Conservation (phyloP, 2,888 invertebrate species). For the Volucella inanis region DNA sequence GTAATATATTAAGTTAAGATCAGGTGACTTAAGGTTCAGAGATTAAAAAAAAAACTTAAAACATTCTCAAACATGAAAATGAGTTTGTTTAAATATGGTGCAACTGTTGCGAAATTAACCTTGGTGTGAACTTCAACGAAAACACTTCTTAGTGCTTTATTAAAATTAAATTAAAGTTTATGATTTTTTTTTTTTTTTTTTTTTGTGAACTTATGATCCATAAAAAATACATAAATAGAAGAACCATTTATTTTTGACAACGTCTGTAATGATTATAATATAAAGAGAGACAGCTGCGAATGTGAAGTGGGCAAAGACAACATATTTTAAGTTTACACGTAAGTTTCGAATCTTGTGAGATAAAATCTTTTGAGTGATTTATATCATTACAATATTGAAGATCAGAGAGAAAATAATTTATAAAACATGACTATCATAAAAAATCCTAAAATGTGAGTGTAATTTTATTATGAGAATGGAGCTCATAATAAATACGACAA, state of each 20-base stretch:
- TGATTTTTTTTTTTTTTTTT: conserved; percentile 20
- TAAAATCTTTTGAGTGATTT: too few relatives aligned
- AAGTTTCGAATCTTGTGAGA: too few relatives aligned
- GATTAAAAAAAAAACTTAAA: conserved; percentile 24
- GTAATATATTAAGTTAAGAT: conserved; percentile 41
- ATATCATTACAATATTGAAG: too few relatives aligned
- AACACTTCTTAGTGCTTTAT: conserved; percentile 5
- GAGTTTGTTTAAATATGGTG: background rate
- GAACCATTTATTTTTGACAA: background rate
- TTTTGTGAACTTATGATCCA: conserved; percentile 29
- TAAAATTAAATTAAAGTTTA: conserved; percentile 39
- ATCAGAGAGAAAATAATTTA: too few relatives aligned
- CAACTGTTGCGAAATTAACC: background rate
- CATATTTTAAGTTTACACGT: too few relatives aligned
- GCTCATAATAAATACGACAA: too few relatives aligned
- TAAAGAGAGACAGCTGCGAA: background rate
- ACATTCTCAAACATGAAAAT: background rate
- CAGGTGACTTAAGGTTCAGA: conserved; percentile 39
- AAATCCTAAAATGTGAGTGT: too few relatives aligned
- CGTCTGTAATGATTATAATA: background rate
- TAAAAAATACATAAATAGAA: conserved; percentile 11
- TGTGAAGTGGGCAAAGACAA: too few relatives aligned
- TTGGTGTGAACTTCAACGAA: conserved; percentile 3
- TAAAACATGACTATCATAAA: too few relatives aligned
- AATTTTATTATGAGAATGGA: too few relatives aligned